Conservation (phyloP, 2,888 invertebrate species). For the Rotaria socialis region DNA sequence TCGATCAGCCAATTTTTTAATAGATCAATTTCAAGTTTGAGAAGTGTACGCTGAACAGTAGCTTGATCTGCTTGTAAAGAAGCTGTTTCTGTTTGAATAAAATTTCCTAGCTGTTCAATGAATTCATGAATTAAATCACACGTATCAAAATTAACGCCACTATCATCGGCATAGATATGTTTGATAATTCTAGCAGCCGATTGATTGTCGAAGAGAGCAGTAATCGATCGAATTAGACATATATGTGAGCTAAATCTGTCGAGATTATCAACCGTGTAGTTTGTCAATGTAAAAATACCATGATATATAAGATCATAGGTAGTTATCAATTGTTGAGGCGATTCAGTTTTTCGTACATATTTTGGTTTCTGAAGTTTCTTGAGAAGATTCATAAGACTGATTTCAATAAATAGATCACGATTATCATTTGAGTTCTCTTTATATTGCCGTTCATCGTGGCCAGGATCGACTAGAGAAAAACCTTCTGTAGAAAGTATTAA, state of each 20-base stretch:
- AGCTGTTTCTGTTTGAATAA: not conserved
- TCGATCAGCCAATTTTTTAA: constrained; percentile 5
- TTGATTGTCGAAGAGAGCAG: too few species aligned
- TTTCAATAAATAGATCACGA: constrained; percentile 10
- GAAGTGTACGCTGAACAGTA: not conserved
- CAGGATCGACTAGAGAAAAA: too few species aligned
- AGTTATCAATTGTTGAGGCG: not conserved
- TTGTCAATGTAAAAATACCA: too few species aligned
- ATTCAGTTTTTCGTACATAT: not conserved
- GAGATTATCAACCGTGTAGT: too few species aligned
- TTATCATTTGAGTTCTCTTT: not conserved
- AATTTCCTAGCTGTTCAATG: not conserved
- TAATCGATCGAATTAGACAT: not conserved
- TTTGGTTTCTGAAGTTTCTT: not conserved
- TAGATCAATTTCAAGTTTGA: not conserved
- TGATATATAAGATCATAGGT: not conserved
- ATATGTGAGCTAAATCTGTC: not conserved
- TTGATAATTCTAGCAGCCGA: too few species aligned
- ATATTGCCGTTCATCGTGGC: too few species aligned
- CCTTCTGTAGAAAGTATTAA: too few species aligned
- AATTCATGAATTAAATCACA: not conserved
- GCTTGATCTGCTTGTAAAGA: too few species aligned
- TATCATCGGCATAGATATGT: too few species aligned
- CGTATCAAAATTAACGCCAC: too few species aligned
- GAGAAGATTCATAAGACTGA: not conserved